phyloP scores from a whole-genome alignment of 2,797 vertebrate genomes.

The Chloroceryle amazona region DNA sequence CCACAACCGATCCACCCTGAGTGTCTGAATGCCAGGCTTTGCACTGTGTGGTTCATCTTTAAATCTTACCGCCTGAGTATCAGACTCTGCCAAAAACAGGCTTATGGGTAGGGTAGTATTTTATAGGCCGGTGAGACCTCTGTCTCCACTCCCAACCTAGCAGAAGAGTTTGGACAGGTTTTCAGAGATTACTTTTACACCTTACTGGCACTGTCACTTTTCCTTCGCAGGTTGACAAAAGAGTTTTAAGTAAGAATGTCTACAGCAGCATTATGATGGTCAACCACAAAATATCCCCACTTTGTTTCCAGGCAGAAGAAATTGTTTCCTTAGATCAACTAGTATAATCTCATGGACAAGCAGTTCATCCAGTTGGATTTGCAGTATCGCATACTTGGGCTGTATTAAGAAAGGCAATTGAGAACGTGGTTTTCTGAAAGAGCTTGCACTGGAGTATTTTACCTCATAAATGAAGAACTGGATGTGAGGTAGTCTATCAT shows the following conservation, averaged over 20 bases:
- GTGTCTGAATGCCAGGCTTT: not conserved
- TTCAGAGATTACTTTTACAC: not conserved
- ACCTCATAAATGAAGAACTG: not conserved
- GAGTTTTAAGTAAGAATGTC: not conserved
- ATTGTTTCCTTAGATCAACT: not conserved
- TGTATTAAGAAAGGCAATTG: not conserved
- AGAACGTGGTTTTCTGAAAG: not conserved
- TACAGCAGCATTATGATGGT: not conserved
- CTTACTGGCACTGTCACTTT: not conserved
- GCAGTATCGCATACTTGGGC: not conserved
- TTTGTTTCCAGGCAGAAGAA: not conserved
- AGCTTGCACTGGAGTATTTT: not conserved
- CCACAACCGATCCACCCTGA: not conserved
- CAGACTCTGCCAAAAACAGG: not conserved
- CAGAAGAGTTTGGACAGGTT: not conserved
- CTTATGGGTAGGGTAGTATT: not conserved
- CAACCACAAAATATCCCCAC: not conserved
- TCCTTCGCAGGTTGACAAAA: not conserved
- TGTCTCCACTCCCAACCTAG: not conserved
- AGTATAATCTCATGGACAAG: not conserved
- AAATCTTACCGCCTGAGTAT: not conserved
- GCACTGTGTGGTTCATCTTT: not conserved
- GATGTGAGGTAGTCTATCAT: not conserved
- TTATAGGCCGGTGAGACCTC: not conserved
- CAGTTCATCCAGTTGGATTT: not conserved